Conservation (phyloP, 2,888 invertebrate genomes). For the Poecilobothrus nobilitatus region DNA sequence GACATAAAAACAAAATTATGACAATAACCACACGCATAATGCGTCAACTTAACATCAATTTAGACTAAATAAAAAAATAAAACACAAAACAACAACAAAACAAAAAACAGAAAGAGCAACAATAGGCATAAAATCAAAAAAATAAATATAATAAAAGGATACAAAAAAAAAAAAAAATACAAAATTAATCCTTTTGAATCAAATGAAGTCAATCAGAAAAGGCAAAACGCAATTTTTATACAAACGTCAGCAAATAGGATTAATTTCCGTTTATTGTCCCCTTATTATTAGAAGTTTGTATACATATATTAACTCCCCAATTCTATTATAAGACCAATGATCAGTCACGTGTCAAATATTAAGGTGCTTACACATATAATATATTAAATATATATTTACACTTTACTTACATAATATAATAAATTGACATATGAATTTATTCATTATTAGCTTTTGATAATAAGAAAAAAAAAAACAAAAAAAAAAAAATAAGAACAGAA, state of each 20-base stretch:
- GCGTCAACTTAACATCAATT: too few species aligned
- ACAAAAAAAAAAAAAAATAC: neutral
- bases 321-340: neutral
- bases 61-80: too few species aligned
- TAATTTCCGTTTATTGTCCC: neutral
- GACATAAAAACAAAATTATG: too few species aligned
- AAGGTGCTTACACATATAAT: neutral
- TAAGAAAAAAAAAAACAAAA: neutral
- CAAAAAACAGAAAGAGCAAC: neutral
- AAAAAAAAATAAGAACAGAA: too few species aligned
- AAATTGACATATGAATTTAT: too few species aligned
- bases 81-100: neutral
- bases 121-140: neutral
- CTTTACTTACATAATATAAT: too few species aligned
- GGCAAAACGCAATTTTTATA: conserved; percentile 6
- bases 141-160: neutral
- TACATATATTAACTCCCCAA: too few species aligned
- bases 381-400: neutral
- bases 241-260: neutral
- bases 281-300: neutral
- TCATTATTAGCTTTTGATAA: neutral
- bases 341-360: conserved; percentile 3
- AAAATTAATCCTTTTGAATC: neutral
- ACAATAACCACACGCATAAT: too few species aligned
- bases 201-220: conserved; percentile 4